These are phyloP conservation scores for Branchinecta lynchi DNA, from an alignment of 1,140 invertebrate species.

Conservation along the genomic window DNA sequence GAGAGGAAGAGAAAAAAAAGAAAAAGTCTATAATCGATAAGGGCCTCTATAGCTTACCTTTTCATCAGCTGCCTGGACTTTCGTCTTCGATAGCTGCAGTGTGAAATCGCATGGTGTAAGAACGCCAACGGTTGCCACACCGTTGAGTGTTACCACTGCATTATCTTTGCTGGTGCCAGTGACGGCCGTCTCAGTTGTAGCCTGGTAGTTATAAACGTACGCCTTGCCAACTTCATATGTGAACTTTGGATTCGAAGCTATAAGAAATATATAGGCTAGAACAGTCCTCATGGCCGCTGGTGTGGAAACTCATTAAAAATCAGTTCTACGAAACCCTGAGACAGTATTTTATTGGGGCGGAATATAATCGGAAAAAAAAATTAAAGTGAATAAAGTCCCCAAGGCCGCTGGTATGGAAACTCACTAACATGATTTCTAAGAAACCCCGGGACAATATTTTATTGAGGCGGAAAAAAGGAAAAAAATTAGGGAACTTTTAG, in stretches of 20 bases:
- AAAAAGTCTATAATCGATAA: no score
- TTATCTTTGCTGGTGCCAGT: conserved; percentile 19
- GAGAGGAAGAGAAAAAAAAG: no score
- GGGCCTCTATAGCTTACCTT: neutral
- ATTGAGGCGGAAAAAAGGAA: no score
- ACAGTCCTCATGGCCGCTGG: no score
- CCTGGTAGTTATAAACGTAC: conserved; percentile 20
- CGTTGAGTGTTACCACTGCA: conserved; percentile 18
- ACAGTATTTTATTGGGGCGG: no score
- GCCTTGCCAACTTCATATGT: conserved; percentile 17
- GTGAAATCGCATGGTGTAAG: conserved; percentile 17
- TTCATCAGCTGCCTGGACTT: neutral
- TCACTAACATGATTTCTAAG: no score
- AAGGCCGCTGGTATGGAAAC: no score
- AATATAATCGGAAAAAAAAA: no score
- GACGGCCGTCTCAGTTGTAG: conserved; percentile 18
- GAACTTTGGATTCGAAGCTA: conserved; percentile 20
- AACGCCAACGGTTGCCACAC: conserved; percentile 18
- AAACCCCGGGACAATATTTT: no score
- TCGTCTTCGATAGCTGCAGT: conserved; percentile 16
- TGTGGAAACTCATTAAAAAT: no score
- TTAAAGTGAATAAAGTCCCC: no score
- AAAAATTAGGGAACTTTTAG: neutral
- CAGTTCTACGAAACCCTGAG: no score
- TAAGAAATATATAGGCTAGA: neutral